Evolutionary conservation across 1,140 invertebrate genomes (phyloP).

Genomic region (Drosophila sp.): DNA sequence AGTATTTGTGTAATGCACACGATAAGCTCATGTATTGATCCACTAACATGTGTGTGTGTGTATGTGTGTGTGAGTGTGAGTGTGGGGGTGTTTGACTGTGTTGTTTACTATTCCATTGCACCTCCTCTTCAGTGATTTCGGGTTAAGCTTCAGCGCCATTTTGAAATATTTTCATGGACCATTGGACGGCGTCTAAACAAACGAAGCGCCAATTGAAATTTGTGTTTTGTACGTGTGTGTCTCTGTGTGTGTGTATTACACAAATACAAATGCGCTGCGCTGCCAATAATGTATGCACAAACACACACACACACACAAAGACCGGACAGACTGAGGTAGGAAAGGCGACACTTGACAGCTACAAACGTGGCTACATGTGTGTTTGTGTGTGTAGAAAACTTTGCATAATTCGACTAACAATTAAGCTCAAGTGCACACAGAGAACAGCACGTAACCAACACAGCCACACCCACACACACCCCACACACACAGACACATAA

Average conservation of each 20-base stretch:
- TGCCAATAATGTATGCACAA: constrained; percentile 37
- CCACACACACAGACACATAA: neutral
- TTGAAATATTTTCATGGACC: constrained; percentile 75
- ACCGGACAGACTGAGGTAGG: neutral
- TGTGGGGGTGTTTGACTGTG: constrained; percentile 5
- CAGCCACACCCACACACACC: constrained; percentile 13
- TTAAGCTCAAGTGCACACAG: constrained; percentile 52
- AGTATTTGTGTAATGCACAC: constrained; percentile 79
- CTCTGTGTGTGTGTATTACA: constrained; percentile 1
- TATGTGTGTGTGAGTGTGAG: neutral
- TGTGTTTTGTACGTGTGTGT: too few relatives aligned
- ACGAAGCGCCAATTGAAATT: constrained; percentile 38
- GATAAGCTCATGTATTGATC: constrained; percentile 80
- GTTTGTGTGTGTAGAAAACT: constrained; percentile 52
- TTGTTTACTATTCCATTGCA: constrained; percentile 13
- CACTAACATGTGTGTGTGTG: constrained; percentile 53
- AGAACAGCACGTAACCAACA: constrained; percentile 3
- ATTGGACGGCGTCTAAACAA: constrained; percentile 80
- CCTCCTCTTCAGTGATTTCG: constrained; percentile 35
- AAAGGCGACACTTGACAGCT: constrained; percentile 37
- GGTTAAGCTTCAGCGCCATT: constrained; percentile 64
- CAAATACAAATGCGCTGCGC: constrained; percentile 51
- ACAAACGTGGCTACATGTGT: constrained; percentile 42
- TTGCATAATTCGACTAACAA: constrained; percentile 73
- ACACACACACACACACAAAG: constrained; percentile 22